phyloP scores from a whole-genome alignment of 2,113 vertebrate genomes.

The Pholis gunnellus region DNA sequence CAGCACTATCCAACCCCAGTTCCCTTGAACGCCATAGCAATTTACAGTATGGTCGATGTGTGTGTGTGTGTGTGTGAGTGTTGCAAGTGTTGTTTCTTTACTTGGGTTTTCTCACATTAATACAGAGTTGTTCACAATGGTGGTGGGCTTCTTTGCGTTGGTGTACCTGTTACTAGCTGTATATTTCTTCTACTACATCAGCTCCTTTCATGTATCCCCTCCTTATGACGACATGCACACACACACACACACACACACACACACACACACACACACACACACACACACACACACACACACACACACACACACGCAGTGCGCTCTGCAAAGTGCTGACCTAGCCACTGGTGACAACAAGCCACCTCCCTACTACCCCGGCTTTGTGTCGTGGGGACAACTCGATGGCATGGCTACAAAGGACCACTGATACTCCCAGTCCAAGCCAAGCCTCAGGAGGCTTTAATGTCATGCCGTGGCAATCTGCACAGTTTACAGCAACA shows the following conservation, averaged over 20 bases:
- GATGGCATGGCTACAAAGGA: conserved; percentile 55
- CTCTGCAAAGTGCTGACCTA: conserved; percentile 69
- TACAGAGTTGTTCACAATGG: neutral
- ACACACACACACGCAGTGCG: conserved; percentile 42
- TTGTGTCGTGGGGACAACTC: conserved; percentile 57
- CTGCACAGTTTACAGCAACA: conserved; percentile 55
- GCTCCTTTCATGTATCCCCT: conserved; percentile 32
- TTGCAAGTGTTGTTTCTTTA: neutral
- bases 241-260: conserved; percentile 41
- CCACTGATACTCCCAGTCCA: conserved; percentile 32
- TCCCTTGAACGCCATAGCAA: conserved; percentile 26
- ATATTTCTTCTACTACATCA: conserved; percentile 12
- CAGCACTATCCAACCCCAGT: neutral
- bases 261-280: conserved; percentile 11
- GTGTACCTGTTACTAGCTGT: conserved; percentile 9
- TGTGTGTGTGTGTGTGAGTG: neutral
- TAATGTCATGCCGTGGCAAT: conserved; percentile 54
- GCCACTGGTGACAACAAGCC: conserved; percentile 65
- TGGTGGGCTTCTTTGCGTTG: neutral
- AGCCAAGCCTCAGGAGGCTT: conserved; percentile 43
- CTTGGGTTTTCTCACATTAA: neutral
- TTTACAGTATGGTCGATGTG: conserved; percentile 25
- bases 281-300: conserved; percentile 40
- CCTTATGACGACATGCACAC: conserved; percentile 34
- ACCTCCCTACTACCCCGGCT: conserved; percentile 52